Conservation (phyloP, 2,888 invertebrate genomes). For the Galeopsomyia nigrocyanea region DNA sequence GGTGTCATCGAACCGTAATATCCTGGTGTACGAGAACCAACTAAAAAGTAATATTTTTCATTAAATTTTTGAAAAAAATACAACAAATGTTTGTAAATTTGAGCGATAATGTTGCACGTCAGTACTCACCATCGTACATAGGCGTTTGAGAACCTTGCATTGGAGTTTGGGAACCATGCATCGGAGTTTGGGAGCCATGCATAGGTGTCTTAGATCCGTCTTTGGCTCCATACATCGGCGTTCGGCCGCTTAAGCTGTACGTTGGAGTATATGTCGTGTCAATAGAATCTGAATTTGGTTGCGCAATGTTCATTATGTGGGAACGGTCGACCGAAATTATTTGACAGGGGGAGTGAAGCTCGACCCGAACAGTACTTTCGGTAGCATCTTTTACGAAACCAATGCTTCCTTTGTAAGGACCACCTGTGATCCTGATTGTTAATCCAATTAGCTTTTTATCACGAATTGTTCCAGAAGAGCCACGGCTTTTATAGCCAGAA, state of each 20-base stretch:
- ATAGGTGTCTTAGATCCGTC: slow-evolving; percentile 87
- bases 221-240: slow-evolving; percentile 73
- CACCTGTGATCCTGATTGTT: slow-evolving; percentile 74
- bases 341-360: slow-evolving; percentile 75
- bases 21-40: slow-evolving; percentile 82
- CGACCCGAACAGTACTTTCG: slow-evolving; percentile 73
- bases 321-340: slow-evolving; percentile 73
- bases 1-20: slow-evolving; percentile 72
- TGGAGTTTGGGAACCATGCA: slow-evolving; percentile 68
- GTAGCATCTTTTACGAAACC: slow-evolving; percentile 77
- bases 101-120: neutral
- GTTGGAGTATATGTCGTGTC: slow-evolving; percentile 67
- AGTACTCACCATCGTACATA: slow-evolving; percentile 75
- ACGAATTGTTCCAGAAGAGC: slow-evolving; percentile 55
- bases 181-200: slow-evolving; percentile 69
- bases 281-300: neutral
- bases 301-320: slow-evolving; percentile 53
- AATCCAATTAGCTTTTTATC: slow-evolving; percentile 72
- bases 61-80: slow-evolving; percentile 4
- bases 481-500: neutral
- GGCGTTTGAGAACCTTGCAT: slow-evolving; percentile 81
- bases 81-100: slow-evolving; percentile 39
- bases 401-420: slow-evolving; percentile 74
- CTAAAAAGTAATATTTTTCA: slow-evolving; percentile 48
- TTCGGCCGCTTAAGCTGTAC: slow-evolving; percentile 64